Percentiles rank a stretch among this genome's conserved stretches.
Conservation (phyloP, 2,113 vertebrate species). For the Pachypanchax playfairii region DNA sequence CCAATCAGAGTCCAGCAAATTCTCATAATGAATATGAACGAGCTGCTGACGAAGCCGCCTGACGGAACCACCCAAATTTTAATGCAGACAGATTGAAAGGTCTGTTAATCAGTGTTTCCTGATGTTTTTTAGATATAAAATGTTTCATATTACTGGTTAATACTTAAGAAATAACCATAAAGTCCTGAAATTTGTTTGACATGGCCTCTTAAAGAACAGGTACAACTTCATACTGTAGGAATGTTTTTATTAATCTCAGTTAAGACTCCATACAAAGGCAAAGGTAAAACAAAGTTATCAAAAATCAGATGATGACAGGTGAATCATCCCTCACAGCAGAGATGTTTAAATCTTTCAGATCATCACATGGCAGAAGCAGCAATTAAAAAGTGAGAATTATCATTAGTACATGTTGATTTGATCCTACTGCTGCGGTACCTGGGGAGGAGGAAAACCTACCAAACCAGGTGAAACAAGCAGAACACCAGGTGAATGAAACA, state of each 20-base stretch:
- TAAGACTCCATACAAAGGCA: slow-evolving; percentile 65
- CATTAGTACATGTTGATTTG: slow-evolving; percentile 41
- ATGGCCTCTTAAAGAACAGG: no score
- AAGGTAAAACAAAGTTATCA: slow-evolving; percentile 62
- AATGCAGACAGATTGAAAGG: no score
- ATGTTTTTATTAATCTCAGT: slow-evolving; percentile 57
- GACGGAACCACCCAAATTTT: no score
- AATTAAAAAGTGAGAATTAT: slow-evolving; percentile 28
- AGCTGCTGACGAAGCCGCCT: no score
- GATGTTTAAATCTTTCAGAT: no score
- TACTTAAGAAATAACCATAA: no score
- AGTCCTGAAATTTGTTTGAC: no score
- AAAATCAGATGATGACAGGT: slow-evolving; percentile 52
- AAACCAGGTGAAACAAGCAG: slow-evolving; percentile 36
- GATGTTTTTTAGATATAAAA: no score
- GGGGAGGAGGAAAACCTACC: slow-evolving; percentile 44
- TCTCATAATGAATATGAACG: no score
- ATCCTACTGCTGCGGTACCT: slow-evolving; percentile 61
- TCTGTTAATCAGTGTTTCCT: no score
- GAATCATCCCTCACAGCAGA: slow-evolving; percentile 49
- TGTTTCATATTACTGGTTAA: no score
- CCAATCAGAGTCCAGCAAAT: no score
- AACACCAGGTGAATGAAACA: slow-evolving; percentile 62
- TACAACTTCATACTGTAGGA: slow-evolving; percentile 45
- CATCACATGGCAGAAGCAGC: slow-evolving; percentile 20